These are phyloP conservation scores for Zoanthus sociatus DNA, from an alignment of 92 coral and sea anemone genomes.

Conservation along the genomic window DNA sequence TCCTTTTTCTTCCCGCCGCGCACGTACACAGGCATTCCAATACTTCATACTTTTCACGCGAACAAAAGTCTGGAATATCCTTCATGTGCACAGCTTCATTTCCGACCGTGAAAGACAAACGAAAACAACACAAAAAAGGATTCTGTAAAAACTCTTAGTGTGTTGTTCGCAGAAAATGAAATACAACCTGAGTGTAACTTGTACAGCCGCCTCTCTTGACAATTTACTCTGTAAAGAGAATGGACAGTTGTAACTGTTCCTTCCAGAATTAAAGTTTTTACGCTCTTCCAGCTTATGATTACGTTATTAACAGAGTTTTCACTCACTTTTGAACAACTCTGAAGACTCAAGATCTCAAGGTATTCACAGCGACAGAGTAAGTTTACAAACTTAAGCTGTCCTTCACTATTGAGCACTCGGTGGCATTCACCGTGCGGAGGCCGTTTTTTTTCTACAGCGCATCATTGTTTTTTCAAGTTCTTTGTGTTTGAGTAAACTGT, in stretches of 20 bases:
- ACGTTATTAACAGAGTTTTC: neutral
- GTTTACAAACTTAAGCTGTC: neutral
- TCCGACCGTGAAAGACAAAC: conserved; percentile 3
- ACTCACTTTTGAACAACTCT: neutral
- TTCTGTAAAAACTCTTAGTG: conserved; percentile 2
- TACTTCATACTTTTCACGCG: neutral
- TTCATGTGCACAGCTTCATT: neutral
- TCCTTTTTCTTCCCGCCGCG: neutral
- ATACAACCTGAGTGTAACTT: neutral
- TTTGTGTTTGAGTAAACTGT: neutral
- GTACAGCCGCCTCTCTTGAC: neutral
- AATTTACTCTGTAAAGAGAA: conserved; percentile 12
- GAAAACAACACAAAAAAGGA: neutral
- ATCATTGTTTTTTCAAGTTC: conserved; percentile 15
- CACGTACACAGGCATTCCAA: too few relatives aligned
- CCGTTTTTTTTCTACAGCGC: neutral
- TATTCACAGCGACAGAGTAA: conserved; percentile 4
- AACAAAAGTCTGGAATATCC: neutral
- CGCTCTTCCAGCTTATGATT: neutral
- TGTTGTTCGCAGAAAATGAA: neutral
- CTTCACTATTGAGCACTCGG: neutral
- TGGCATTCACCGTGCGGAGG: neutral
- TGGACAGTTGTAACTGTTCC: neutral
- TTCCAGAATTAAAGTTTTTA: conserved; percentile 14
- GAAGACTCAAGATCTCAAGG: neutral